Base-by-base conservation (phyloP, 1,140 invertebrate species). In the Neomicropteryx cornuta region DNA sequence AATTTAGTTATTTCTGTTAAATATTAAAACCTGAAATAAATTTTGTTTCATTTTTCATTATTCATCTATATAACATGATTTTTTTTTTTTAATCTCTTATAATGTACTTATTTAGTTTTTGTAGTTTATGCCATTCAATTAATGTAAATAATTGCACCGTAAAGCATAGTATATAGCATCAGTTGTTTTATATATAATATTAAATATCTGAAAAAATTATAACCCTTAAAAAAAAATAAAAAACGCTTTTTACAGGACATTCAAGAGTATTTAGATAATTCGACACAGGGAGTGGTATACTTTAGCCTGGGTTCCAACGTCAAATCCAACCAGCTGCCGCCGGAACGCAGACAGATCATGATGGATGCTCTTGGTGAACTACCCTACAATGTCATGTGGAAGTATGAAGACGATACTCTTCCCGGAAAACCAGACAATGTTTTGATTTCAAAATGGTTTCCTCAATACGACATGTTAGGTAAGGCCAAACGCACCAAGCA, bases 401-500 rank as follows among this genome's bases (percentile, higher is more conserved):
- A 46, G 10, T 52, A 52, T 33, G 52, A 45, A 16, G 10, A 43
- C 10, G 48, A 55, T 37, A 36, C 36, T 5, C 49, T 68, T 11
- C 31, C 46, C 1, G 41, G 44, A 32, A 45, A 52, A 37, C 51
- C 53, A 23, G 41, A 52, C 18, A 67, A 66, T 46, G 62, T 72
- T 5, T 55, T 48, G 21, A 51, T 68, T 13, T 46, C 37, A 3
- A 65, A 72, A 30, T 75, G 72, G 71, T 37, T 72, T 1, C 70
- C 72, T 2, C 72, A 74, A 43, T 49, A 60, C 18, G 59, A 62
- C 44, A 37, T 73, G 20, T 40, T 72, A 36, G 59, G 68, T 71
- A 60, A 43, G 46, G 60, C n/a, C n/a, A n/a, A n/a, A n/a, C n/a
- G n/a, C n/a, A n/a, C n/a, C n/a, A n/a, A n/a, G n/a, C n/a, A n/a